Base-by-base conservation (phyloP, 2,888 invertebrate species). In the Petrolisthes manimaculis region DNA sequence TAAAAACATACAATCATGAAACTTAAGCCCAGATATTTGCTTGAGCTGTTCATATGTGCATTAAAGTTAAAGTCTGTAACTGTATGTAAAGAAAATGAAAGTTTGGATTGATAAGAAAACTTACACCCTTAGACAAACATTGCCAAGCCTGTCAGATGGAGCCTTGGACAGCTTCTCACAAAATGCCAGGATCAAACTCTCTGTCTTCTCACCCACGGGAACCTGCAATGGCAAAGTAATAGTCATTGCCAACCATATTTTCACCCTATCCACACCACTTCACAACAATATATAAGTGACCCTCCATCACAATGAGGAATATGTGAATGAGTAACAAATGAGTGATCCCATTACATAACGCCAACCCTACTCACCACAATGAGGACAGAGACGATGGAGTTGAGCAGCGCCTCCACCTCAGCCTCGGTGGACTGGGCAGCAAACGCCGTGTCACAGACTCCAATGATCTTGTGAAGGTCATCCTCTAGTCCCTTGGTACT, bases 381-480 rank as follows among this genome's bases (percentile, higher is more conserved):
- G 95, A 99, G 96, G 91, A 99, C 96, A 6, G 98, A 98, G 4
- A 98, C 98, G 93, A 99, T 97, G 93, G 98, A 98, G 94, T 98
- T 98, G 14, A 99, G 94, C 85, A 98, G 96, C 92, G 96, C 96
- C 94, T 99, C 99, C 92, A 98, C 96, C 93, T 98, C 98, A 21
- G 74, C 79, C 79, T 89, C 90, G 8, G 91, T 90, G 14, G 89
- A 86, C 51, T 85, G 90, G 53, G 93, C 92, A 92, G 96, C 96
- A 94, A 98, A 98, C 93, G 97, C 97, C 79, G 96, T 95, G 93
- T 98, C 97, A 93, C 97, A 98, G 9, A 97, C 98, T 86, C 97
- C 97, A 92, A 98, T 97, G 91, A 98, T 97, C 94, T 98, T 97
- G 93, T 97, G 96, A 92, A 98, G 94, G 94, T 98, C 98, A 94